These are phyloP conservation scores for Marmota monax DNA, from an alignment of 2,113 vertebrate genomes.

Conservation along the genomic window DNA sequence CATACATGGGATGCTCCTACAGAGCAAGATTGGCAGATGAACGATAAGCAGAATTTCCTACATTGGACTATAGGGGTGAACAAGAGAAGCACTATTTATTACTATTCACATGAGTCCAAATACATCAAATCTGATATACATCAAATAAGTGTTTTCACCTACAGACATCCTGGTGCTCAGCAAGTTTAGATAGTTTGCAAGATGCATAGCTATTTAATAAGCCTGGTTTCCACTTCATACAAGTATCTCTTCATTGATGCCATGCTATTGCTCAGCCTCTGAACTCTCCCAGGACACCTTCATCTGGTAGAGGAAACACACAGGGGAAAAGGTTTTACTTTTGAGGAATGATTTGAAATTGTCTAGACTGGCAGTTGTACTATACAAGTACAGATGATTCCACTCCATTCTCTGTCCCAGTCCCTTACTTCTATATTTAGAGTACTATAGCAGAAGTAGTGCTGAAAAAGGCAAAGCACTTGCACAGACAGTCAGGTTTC, in stretches of 20 bases:
- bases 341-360: neutral
- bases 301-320: neutral
- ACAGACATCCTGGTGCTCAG: neutral
- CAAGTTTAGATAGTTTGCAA: neutral
- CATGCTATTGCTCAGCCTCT: too few species aligned
- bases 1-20: neutral
- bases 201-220: neutral
- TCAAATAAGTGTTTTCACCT: neutral
- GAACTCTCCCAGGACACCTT: neutral
- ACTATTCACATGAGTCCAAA: neutral
- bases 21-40: neutral
- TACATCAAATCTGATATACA: neutral
- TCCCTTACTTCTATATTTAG: neutral
- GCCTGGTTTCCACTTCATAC: neutral
- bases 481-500: neutral
- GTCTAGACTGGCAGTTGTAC: neutral
- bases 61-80: neutral
- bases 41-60: neutral
- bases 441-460: neutral
- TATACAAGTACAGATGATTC: neutral
- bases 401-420: rapidly evolving
- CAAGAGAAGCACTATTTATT: neutral
- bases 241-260: neutral
- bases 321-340: neutral
- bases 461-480: neutral